phyloP scores from a whole-genome alignment of 2,888 invertebrate genomes.

The Agrilus cyanescens region DNA sequence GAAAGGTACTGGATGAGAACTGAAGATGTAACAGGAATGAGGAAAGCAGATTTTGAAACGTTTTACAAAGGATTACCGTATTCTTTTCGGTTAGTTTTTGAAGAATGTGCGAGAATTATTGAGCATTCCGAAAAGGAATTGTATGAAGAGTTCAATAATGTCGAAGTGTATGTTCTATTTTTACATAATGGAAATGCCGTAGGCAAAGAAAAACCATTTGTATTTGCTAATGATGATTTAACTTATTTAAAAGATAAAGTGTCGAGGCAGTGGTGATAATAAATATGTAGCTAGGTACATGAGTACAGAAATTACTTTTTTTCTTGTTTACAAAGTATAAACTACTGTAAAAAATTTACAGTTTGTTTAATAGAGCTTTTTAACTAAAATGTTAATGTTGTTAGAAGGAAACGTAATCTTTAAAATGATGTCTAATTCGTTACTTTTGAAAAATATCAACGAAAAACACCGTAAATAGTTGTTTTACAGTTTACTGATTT shows the following conservation, averaged over 20 bases:
- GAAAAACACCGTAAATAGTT: no score
- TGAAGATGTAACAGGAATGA: conserved; percentile 16
- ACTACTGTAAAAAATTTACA: no score
- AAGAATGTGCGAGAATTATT: conserved; percentile 26
- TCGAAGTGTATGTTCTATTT: conserved; percentile 15
- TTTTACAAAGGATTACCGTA: conserved; percentile 21
- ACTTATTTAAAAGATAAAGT: conserved; percentile 3
- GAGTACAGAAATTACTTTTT: no score
- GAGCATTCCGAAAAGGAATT: conserved; percentile 25
- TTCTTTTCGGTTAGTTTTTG: conserved; percentile 24
- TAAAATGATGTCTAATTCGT: no score
- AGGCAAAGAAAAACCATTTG: conserved; percentile 3
- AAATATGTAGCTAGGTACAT: no score
- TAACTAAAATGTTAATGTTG: no score
- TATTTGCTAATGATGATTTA: conserved; percentile 10
- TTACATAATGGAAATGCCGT: conserved; percentile 3
- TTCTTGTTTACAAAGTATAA: no score
- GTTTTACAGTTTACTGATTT: no score
- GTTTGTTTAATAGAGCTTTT: no score
- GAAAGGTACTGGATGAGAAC: conserved; percentile 27
- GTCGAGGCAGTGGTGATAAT: no score
- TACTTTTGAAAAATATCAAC: no score
- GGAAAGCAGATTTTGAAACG: conserved; percentile 15
- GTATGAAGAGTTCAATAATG: conserved; percentile 20
- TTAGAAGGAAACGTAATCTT: no score